Percentiles rank a stretch among this genome's conserved stretches.
phyloP scores from a whole-genome alignment of 1,140 invertebrate species.

The Carposina sasakii region DNA sequence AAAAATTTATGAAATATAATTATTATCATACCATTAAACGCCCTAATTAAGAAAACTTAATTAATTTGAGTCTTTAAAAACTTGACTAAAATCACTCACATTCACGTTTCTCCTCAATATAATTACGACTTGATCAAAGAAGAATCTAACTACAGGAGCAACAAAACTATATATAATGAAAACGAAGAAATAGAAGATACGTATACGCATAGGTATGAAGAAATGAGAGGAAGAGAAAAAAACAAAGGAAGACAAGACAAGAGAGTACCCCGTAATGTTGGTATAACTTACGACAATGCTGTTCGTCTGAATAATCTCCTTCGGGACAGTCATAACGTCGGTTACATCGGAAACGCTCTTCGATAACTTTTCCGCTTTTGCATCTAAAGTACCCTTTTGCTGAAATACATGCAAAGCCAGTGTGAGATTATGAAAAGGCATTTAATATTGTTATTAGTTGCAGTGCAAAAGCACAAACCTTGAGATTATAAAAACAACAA shows the following conservation, averaged over 20 bases:
- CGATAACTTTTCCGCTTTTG: conserved; percentile 78
- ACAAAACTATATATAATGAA: conserved; percentile 4
- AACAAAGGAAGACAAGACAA: conserved; percentile 17
- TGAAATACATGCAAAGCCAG: conserved; percentile 58
- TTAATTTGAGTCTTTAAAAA: too few relatives aligned
- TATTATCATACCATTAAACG: too few relatives aligned
- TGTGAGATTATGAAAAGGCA: not conserved
- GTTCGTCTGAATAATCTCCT: conserved; percentile 80
- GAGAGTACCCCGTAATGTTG: conserved; percentile 20
- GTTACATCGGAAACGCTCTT: conserved; percentile 77
- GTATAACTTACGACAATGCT: conserved; percentile 80
- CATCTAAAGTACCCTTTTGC: conserved; percentile 78
- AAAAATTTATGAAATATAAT: too few relatives aligned
- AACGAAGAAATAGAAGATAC: conserved; percentile 9
- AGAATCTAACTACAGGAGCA: too few relatives aligned
- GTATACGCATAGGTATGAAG: not conserved
- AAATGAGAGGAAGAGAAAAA: conserved; percentile 6
- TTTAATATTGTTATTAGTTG: too few relatives aligned
- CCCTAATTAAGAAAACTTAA: too few relatives aligned
- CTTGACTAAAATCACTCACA: too few relatives aligned
- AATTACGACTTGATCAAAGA: too few relatives aligned
- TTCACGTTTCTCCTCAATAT: too few relatives aligned
- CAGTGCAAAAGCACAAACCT: too few relatives aligned
- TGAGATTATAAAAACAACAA: too few relatives aligned
- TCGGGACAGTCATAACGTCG: conserved; percentile 76